phyloP scores from a whole-genome alignment of 2,888 invertebrate species.

The Cyrtodaria siliqua region DNA sequence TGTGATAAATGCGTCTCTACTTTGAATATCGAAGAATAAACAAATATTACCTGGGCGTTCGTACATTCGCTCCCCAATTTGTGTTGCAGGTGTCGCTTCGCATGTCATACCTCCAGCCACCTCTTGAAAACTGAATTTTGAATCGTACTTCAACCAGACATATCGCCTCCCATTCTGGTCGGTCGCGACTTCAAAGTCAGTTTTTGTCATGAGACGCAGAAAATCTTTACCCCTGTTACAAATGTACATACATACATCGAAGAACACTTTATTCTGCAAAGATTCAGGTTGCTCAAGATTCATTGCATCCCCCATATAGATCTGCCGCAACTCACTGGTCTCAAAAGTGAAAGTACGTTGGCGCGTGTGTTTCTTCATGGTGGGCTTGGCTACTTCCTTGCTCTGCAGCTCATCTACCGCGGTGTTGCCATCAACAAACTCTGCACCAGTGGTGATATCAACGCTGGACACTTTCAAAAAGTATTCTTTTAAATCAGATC shows the following conservation, averaged over 20 bases:
- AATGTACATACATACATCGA: constrained; percentile 80
- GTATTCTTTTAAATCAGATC: constrained; percentile 74
- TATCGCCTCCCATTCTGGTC: constrained; percentile 75
- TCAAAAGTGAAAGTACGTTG: constrained; percentile 74
- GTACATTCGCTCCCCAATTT: constrained; percentile 79
- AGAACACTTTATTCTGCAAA: constrained; percentile 81
- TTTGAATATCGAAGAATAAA: neutral
- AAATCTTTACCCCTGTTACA: constrained; percentile 81
- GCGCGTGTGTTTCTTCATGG: constrained; percentile 74
- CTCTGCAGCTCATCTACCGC: constrained; percentile 66
- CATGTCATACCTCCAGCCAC: constrained; percentile 67
- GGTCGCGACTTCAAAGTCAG: constrained; percentile 76
- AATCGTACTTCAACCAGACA: constrained; percentile 78
- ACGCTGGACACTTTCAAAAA: constrained; percentile 73
- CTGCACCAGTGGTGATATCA: constrained; percentile 72
- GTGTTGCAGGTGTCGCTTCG: constrained; percentile 57
- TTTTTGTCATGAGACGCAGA: constrained; percentile 78
- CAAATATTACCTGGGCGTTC: constrained; percentile 75
- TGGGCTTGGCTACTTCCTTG: constrained; percentile 49
- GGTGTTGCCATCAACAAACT: constrained; percentile 73
- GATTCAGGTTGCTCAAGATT: constrained; percentile 76
- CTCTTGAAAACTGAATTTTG: constrained; percentile 77
- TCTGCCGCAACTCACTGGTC: constrained; percentile 76
- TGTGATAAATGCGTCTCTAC: neutral
- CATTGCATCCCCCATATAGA: constrained; percentile 78